phyloP scores from a whole-genome alignment of 1,140 invertebrate species.

The Ceratina australensis region DNA sequence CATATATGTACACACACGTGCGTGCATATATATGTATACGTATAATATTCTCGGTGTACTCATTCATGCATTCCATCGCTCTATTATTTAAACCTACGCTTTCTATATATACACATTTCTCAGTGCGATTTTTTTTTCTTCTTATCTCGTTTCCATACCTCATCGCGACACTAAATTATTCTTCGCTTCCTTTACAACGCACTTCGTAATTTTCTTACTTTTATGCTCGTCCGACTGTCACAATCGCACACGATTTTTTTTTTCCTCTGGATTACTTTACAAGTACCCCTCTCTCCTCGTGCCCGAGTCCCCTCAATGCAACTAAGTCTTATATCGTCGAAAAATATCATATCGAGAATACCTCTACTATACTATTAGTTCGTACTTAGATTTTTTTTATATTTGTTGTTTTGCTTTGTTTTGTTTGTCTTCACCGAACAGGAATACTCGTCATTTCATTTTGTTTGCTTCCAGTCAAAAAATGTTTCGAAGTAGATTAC shows the following conservation, averaged over 20 bases:
- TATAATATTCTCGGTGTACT: slow-evolving; percentile 32
- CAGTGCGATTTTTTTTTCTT: slow-evolving; percentile 42
- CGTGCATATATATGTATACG: slow-evolving; percentile 26
- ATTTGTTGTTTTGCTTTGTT: background rate
- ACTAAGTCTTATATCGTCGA: slow-evolving; percentile 74
- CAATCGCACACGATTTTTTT: slow-evolving; percentile 19
- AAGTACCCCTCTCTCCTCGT: slow-evolving; percentile 57
- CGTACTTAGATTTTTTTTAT: slow-evolving; percentile 59
- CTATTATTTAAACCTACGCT: slow-evolving; percentile 46
- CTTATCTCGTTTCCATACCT: slow-evolving; percentile 35
- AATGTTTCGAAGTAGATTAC: slow-evolving; percentile 64
- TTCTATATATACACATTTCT: slow-evolving; percentile 43
- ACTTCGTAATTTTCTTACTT: slow-evolving; percentile 7
- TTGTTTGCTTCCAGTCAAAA: slow-evolving; percentile 66
- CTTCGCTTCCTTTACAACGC: background rate
- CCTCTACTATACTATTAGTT: slow-evolving; percentile 72
- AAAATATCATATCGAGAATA: slow-evolving; percentile 75
- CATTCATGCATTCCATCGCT: slow-evolving; percentile 36
- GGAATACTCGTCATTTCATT: slow-evolving; percentile 67
- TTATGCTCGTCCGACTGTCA: slow-evolving; percentile 4
- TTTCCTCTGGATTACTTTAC: slow-evolving; percentile 69
- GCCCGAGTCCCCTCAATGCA: slow-evolving; percentile 51
- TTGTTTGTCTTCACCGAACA: slow-evolving; percentile 65
- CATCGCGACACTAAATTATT: slow-evolving; percentile 4
- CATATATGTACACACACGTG: slow-evolving; percentile 5